These are phyloP conservation scores for Acinonyx jubatus DNA, from an alignment of 2,113 vertebrate genomes.

Conservation along the genomic window DNA sequence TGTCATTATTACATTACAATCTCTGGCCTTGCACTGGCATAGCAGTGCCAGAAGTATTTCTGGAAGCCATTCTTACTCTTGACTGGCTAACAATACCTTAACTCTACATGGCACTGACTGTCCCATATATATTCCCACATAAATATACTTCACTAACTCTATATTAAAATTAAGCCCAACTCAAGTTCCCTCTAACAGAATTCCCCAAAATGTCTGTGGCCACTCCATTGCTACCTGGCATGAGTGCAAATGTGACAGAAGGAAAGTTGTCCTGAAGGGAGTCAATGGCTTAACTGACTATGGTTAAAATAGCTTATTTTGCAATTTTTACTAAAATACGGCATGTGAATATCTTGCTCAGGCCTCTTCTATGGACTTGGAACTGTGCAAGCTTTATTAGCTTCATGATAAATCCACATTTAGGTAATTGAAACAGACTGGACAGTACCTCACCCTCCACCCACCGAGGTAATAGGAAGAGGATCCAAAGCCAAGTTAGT, in stretches of 20 bases:
- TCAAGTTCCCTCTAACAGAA: not conserved
- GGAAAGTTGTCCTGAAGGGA: not conserved
- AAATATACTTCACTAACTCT: not conserved
- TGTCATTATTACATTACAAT: not conserved
- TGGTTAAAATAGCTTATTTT: not conserved
- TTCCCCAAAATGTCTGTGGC: not conserved
- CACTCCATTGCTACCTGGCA: not conserved
- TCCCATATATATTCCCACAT: not conserved
- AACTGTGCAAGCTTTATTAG: not conserved
- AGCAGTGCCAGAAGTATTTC: not conserved
- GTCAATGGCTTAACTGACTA: not conserved
- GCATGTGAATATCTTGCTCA: not conserved
- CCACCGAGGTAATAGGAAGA: not conserved
- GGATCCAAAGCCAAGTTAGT: not conserved
- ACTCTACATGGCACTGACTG: not conserved
- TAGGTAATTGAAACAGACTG: conserved; percentile 1
- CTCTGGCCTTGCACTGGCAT: not conserved
- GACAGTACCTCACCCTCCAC: not conserved
- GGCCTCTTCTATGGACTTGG: not conserved
- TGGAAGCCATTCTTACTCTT: not conserved
- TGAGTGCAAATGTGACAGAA: not conserved
- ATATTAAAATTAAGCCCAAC: not conserved
- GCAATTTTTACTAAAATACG: not conserved
- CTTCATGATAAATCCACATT: not conserved
- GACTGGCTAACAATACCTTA: not conserved